Conservation (phyloP, 2,888 invertebrate species). For the Aphodius granarius region DNA sequence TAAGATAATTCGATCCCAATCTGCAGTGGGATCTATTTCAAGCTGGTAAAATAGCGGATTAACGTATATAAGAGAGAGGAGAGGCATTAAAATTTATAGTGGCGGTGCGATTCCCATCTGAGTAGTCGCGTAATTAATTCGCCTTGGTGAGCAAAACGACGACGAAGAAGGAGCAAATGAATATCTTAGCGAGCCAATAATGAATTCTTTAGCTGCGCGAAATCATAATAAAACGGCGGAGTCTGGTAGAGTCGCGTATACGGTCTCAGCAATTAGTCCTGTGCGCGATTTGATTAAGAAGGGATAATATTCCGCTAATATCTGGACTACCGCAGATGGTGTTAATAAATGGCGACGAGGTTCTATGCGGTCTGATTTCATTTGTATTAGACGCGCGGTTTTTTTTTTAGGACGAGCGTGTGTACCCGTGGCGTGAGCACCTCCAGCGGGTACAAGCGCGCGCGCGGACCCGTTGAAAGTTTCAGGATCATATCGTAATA, state of each 20-base stretch:
- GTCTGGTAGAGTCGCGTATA: not conserved
- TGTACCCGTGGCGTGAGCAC: not conserved
- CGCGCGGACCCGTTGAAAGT: not conserved
- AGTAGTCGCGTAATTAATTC: not conserved
- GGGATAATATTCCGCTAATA: not conserved
- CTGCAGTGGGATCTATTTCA: not conserved
- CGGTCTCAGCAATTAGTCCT: not conserved
- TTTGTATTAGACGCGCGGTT: not conserved
- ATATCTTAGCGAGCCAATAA: not conserved
- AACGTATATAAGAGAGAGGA: not conserved
- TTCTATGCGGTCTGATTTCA: not conserved
- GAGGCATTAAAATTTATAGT: not conserved
- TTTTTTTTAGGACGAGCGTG: not conserved
- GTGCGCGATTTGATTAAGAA: not conserved
- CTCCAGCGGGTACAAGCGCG: not conserved
- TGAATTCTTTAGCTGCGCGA: not conserved
- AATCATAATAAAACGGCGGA: not conserved
- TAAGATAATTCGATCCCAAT: not conserved
- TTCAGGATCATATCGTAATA: not conserved
- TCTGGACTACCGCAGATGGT: not conserved
- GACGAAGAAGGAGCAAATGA: not conserved
- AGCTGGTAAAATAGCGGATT: not conserved
- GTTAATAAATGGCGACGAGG: not conserved
- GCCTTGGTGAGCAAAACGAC: not conserved
- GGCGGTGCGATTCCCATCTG: not conserved